Conservation (phyloP, 2,797 vertebrate species). For the Sylvia borin region DNA sequence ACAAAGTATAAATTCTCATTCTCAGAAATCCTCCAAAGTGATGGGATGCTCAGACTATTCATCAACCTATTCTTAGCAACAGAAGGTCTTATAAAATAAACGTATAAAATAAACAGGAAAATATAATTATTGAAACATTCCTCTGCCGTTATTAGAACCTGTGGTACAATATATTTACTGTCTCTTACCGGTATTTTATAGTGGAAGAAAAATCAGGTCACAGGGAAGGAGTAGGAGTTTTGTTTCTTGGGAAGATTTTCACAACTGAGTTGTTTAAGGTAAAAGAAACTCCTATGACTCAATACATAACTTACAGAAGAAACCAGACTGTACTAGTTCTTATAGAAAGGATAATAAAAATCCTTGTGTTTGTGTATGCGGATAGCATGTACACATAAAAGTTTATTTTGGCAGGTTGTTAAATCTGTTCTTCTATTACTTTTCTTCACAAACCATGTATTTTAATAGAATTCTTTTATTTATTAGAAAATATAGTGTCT, state of each 20-base stretch:
- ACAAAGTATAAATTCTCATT: not conserved
- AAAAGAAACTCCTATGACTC: slow-evolving; percentile 19
- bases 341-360: not conserved
- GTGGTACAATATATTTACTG: not conserved
- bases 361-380: not conserved
- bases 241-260: slow-evolving; percentile 24
- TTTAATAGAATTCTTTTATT: slow-evolving; percentile 9
- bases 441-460: not conserved
- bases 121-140: not conserved
- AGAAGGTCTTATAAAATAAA: not conserved
- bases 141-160: not conserved
- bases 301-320: not conserved
- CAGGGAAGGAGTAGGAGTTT: not conserved
- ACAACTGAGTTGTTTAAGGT: not conserved
- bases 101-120: not conserved
- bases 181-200: not conserved
- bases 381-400: not conserved
- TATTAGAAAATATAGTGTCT: not conserved
- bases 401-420: not conserved
- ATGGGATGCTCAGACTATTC: not conserved
- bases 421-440: not conserved
- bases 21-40: not conserved
- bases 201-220: not conserved
- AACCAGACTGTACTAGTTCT: not conserved
- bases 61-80: not conserved